Percentiles rank a stretch among this genome's conserved stretches.
phyloP scores from a whole-genome alignment of 2,797 vertebrate species.

The Sitta carolinensis region DNA sequence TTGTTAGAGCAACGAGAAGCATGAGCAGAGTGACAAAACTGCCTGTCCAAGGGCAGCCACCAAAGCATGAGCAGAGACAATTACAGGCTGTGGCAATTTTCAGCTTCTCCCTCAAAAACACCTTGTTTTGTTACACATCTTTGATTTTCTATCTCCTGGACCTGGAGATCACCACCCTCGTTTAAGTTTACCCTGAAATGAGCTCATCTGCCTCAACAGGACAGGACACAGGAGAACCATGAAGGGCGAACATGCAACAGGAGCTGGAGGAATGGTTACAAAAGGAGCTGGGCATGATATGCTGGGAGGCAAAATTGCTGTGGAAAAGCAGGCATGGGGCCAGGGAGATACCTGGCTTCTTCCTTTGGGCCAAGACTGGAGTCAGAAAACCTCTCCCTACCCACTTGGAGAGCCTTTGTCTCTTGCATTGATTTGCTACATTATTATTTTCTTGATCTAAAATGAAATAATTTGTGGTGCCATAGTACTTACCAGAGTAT shows the following conservation, averaged over 20 bases:
- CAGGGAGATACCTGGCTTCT: neutral
- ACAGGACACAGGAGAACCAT: fast-evolving
- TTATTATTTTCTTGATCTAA: neutral
- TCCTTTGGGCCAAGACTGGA: neutral
- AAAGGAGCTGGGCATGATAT: neutral
- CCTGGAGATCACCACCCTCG: fast-evolving
- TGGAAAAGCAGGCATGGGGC: neutral
- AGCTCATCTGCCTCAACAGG: neutral
- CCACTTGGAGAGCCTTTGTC: neutral
- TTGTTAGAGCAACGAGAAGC: neutral
- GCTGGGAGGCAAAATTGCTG: neutral
- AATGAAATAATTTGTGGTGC: neutral
- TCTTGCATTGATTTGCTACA: neutral
- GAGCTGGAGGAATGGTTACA: neutral
- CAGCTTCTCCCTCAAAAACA: neutral
- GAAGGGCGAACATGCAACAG: neutral
- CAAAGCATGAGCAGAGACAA: neutral
- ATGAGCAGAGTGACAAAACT: neutral
- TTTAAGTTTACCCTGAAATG: neutral
- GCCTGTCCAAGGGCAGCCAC: neutral
- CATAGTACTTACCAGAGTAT: neutral
- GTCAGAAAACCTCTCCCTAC: neutral
- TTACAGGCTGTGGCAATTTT: neutral
- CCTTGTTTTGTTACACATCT: neutral
- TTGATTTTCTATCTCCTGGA: neutral